phyloP scores from a whole-genome alignment of 2,888 invertebrate species.

The Neoitamus cyanurus region DNA sequence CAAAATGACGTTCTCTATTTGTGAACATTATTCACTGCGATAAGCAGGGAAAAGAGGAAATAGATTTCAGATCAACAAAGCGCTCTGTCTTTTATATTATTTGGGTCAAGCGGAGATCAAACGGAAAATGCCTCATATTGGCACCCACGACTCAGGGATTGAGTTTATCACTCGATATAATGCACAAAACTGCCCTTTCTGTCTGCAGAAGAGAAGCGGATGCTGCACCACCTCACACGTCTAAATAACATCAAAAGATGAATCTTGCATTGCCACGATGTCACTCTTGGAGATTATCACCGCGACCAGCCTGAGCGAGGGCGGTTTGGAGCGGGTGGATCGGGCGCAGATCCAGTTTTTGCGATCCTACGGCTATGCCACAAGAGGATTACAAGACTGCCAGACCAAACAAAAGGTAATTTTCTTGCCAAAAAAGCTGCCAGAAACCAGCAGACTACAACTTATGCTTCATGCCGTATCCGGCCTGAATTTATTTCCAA shows the following conservation, averaged over 20 bases:
- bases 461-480: conserved; percentile 45
- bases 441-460: conserved; percentile 35
- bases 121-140: neutral
- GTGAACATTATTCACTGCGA: no score
- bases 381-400: conserved; percentile 37
- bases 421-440: conserved; percentile 42
- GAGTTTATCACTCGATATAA: neutral
- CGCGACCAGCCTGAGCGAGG: neutral
- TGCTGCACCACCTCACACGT: neutral
- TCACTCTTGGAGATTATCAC: neutral
- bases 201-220: neutral
- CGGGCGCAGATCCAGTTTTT: conserved; percentile 10
- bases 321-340: neutral
- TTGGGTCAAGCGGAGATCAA: neutral
- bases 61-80: no score
- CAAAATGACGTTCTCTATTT: no score
- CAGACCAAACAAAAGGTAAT: conserved; percentile 28
- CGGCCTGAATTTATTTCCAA: conserved; percentile 46
- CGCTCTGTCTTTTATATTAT: no score
- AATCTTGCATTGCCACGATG: neutral
- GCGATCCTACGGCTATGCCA: neutral
- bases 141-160: neutral
- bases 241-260: neutral
- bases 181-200: neutral
- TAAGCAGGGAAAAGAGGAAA: no score